phyloP scores from a whole-genome alignment of 2,113 vertebrate genomes.

The Actenoides lindsayi region DNA sequence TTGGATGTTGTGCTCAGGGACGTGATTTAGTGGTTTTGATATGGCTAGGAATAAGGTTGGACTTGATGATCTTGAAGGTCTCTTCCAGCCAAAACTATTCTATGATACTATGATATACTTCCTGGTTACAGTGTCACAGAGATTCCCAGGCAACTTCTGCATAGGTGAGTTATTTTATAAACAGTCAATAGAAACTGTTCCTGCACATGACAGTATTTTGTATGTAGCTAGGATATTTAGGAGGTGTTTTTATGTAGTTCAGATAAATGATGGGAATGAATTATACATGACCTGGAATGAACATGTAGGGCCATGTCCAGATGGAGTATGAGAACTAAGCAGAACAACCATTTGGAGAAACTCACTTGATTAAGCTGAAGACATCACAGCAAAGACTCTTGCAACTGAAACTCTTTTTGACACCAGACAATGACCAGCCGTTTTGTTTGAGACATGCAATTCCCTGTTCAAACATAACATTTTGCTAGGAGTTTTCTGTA shows the following conservation, averaged over 20 bases:
- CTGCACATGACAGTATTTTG: background rate
- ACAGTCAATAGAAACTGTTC: background rate
- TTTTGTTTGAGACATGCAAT: background rate
- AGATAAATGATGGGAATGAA: background rate
- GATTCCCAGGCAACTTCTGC: background rate
- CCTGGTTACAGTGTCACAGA: background rate
- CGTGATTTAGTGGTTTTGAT: no score
- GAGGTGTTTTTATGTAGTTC: background rate
- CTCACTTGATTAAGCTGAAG: background rate
- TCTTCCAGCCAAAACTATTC: no score
- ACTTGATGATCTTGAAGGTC: no score
- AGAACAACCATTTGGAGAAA: background rate
- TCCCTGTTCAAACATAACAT: background rate
- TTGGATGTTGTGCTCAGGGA: no score
- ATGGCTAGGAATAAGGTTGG: no score
- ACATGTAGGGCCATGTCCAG: background rate
- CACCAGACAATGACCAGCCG: rapidly evolving
- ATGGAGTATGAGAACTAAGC: background rate
- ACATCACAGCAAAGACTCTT: background rate
- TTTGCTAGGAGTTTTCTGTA: background rate
- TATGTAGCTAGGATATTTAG: background rate
- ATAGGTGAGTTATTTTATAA: background rate
- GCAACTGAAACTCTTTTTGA: background rate
- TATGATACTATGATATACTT: no score
- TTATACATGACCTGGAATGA: background rate